Conservation (phyloP, 35 echinoderm and acorn worm species). For the Anneissia japonica region DNA sequence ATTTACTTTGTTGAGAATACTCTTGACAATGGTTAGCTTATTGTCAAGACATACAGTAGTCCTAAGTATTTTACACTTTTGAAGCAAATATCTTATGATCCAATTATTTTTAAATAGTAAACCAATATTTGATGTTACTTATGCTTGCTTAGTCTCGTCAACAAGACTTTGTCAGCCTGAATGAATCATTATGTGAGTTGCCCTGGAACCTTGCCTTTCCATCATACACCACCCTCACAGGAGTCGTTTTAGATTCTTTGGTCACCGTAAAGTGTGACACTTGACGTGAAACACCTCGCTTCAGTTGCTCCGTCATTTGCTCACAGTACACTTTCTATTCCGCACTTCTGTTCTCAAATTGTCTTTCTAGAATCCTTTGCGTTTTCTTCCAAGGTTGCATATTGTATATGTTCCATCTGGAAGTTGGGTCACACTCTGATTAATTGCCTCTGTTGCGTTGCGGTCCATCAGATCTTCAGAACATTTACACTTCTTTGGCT, state of each 20-base stretch:
- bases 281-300: slow-evolving; percentile 45
- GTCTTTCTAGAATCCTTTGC: slow-evolving; percentile 48
- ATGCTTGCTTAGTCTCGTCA: no score
- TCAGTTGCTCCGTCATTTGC: slow-evolving; percentile 62
- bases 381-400: slow-evolving; percentile 47
- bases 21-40: no score
- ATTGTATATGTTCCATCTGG: slow-evolving; percentile 56
- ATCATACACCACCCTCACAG: slow-evolving; percentile 70
- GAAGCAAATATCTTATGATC: no score
- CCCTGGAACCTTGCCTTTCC: slow-evolving; percentile 67
- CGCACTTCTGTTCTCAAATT: slow-evolving; percentile 35
- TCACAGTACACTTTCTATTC: slow-evolving; percentile 52
- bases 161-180: no score
- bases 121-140: no score
- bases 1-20: no score
- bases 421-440: slow-evolving; percentile 48
- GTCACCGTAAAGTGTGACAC: slow-evolving; percentile 61
- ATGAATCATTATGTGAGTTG: slow-evolving; percentile 64
- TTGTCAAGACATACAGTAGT: no score
- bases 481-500: slow-evolving; percentile 56
- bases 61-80: no score
- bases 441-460: slow-evolving; percentile 34
- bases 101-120: no score
- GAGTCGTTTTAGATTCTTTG: slow-evolving; percentile 62
- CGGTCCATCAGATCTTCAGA: slow-evolving; percentile 28